Conservation (phyloP, 2,888 invertebrate genomes). For the Thymelicus sylvestris region DNA sequence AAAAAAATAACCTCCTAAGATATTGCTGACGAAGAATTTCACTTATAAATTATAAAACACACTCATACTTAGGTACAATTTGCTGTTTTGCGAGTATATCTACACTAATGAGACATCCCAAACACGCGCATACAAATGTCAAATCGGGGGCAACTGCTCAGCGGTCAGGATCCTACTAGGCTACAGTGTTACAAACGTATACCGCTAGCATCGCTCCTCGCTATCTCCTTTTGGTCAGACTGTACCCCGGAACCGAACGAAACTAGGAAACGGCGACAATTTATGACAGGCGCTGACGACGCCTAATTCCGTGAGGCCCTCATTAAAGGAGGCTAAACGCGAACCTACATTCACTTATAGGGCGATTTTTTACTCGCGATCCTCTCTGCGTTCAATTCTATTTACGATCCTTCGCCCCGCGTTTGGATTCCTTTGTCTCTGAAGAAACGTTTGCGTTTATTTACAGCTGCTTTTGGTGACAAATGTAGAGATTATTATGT, state of each 20-base stretch:
- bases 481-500: neutral
- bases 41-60: too few species aligned
- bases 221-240: slow-evolving; percentile 12
- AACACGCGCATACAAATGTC: too few species aligned
- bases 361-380: slow-evolving; percentile 59
- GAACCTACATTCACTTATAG: slow-evolving; percentile 74
- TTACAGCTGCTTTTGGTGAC: slow-evolving; percentile 10
- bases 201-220: neutral
- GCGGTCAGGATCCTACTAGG: too few species aligned
- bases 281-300: slow-evolving; percentile 76
- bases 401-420: slow-evolving; percentile 40
- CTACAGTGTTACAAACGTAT: too few species aligned
- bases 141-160: too few species aligned
- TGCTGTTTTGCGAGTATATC: too few species aligned
- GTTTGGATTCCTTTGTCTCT: slow-evolving; percentile 43
- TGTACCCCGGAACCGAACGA: slow-evolving; percentile 37
- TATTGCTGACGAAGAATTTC: too few species aligned
- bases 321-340: slow-evolving; percentile 76
- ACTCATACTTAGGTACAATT: too few species aligned
- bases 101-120: too few species aligned
- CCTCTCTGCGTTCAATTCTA: slow-evolving; percentile 43
- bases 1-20: too few species aligned
- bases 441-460: slow-evolving; percentile 20
- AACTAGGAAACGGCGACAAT: slow-evolving; percentile 68
- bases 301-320: slow-evolving; percentile 73